Evolutionary conservation across 2,113 vertebrate species (phyloP).

Genomic region (Hippocampus comes): DNA sequence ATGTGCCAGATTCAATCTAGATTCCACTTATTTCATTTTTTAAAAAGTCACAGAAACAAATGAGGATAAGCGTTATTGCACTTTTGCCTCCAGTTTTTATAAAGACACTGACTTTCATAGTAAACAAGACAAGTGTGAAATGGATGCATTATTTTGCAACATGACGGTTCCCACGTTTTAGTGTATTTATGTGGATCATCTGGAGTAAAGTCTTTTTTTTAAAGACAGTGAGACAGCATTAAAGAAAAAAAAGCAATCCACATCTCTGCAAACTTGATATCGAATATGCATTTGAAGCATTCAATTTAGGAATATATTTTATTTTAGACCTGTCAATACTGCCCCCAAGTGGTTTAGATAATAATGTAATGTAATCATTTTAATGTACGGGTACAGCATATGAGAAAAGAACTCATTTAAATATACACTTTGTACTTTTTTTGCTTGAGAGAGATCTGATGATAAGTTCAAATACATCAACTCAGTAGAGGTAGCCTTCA

Average conservation of each 20-base stretch:
- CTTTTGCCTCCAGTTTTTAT: not conserved
- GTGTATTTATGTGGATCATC: not conserved
- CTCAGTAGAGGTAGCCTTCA: no score
- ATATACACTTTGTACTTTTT: not conserved
- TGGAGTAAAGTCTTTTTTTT: not conserved
- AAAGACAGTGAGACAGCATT: not conserved
- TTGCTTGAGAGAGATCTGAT: not conserved
- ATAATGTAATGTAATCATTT: not conserved
- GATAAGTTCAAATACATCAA: no score
- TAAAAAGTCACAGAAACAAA: not conserved
- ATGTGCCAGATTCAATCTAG: no score
- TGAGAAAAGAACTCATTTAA: not conserved
- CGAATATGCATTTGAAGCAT: not conserved
- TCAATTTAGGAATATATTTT: not conserved
- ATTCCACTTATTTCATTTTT: not conserved
- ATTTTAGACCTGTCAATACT: not conserved
- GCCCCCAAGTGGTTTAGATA: constrained; percentile 5
- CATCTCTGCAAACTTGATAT: not conserved
- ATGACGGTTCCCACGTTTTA: not conserved
- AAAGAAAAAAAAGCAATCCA: not conserved
- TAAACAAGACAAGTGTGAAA: not conserved
- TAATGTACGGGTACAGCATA: not conserved
- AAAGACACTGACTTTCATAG: not conserved
- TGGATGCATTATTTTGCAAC: not conserved
- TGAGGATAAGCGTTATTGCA: not conserved